A percentile compares a stretch with the other conserved stretches of the same genome.
phyloP scores from a whole-genome alignment of 2,113 vertebrate species.

The Syrmaticus mikado region DNA sequence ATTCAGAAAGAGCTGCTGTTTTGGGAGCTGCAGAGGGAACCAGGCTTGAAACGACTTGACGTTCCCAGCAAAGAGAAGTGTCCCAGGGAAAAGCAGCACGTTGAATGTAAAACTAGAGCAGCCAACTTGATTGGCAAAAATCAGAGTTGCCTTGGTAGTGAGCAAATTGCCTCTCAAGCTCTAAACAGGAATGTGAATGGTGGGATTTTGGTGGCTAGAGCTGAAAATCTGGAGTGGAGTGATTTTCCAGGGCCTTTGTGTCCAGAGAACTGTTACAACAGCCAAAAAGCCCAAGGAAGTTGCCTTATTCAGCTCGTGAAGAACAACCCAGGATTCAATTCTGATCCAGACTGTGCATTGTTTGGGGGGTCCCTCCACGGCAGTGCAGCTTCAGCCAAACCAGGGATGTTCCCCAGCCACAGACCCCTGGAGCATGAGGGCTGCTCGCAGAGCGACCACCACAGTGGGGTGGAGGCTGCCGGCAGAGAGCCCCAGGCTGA shows the following conservation, averaged over 20 bases:
- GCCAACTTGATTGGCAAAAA: not conserved
- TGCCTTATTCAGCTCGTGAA: slow-evolving; percentile 72
- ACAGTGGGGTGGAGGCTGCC: accelerated
- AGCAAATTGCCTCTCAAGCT: slow-evolving; percentile 24
- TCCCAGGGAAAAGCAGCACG: slow-evolving; percentile 61
- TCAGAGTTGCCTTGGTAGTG: slow-evolving; percentile 57
- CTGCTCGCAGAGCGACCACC: not conserved
- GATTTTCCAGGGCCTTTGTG: slow-evolving; percentile 64
- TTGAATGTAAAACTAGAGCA: slow-evolving; percentile 72
- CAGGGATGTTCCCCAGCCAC: slow-evolving; percentile 60
- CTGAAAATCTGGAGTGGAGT: slow-evolving; percentile 73
- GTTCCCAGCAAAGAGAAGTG: slow-evolving; percentile 47
- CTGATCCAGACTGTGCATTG: slow-evolving; percentile 57
- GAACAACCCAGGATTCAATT: slow-evolving; percentile 47
- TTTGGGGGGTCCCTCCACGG: slow-evolving; percentile 54
- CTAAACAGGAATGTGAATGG: slow-evolving; percentile 26
- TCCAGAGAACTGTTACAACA: slow-evolving; percentile 64
- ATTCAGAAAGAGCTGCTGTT: slow-evolving; percentile 85
- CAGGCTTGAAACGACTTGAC: slow-evolving; percentile 61
- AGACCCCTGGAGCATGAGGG: not conserved
- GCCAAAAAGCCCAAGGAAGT: slow-evolving; percentile 67
- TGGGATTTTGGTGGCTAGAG: slow-evolving; percentile 43
- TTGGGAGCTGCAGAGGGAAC: slow-evolving; percentile 82
- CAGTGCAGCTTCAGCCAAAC: not conserved
- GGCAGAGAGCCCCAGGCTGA: not conserved